phyloP scores from a whole-genome alignment of 2,113 vertebrate species.

The Pelecanus crispus region DNA sequence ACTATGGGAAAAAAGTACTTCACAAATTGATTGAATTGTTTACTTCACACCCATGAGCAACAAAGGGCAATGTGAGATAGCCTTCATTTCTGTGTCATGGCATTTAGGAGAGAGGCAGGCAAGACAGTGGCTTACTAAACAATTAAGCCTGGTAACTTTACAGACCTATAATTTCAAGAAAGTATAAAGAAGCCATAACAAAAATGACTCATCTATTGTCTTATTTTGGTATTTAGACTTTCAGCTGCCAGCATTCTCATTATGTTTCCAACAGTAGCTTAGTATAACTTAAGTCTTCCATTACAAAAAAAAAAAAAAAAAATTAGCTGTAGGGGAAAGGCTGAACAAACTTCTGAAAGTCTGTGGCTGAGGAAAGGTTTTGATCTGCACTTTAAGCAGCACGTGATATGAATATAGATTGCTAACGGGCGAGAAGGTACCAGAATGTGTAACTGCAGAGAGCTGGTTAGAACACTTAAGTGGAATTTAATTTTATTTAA shows the following conservation, averaged over 20 bases:
- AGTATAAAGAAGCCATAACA: neutral
- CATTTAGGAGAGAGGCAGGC: neutral
- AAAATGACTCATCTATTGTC: neutral
- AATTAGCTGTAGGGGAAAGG: neutral
- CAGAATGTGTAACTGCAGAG: neutral
- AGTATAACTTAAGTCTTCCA: neutral
- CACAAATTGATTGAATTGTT: neutral
- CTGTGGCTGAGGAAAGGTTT: neutral
- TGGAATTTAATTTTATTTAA: neutral
- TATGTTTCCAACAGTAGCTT: neutral
- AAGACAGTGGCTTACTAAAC: neutral
- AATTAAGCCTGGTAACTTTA: neutral
- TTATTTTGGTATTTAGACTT: neutral
- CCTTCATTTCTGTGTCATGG: neutral
- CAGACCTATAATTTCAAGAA: constrained; percentile 15
- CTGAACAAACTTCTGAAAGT: neutral
- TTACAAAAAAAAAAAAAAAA: neutral
- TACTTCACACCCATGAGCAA: neutral
- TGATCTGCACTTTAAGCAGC: neutral
- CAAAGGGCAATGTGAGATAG: neutral
- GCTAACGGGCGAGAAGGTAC: neutral
- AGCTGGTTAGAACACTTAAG: neutral
- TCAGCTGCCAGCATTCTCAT: neutral
- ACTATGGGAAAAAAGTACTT: neutral
- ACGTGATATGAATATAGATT: neutral